These are phyloP conservation scores for Hermetia illucens DNA, from an alignment of 1,140 invertebrate genomes.

Conservation along the genomic window DNA sequence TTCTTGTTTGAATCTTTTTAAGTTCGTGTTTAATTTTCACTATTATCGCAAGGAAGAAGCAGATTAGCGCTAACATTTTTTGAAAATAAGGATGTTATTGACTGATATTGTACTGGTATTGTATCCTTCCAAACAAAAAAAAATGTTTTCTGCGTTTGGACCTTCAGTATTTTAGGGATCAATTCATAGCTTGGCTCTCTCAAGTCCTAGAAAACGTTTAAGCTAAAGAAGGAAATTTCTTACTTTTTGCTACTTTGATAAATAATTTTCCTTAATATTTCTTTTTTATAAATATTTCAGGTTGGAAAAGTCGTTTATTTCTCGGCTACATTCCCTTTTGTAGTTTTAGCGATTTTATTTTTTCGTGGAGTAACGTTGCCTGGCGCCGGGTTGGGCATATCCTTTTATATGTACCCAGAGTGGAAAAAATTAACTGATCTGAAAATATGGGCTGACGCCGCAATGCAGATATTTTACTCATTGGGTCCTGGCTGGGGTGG, in stretches of 20 bases:
- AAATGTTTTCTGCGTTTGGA: too few species aligned
- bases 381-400: constrained; percentile 59
- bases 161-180: too few species aligned
- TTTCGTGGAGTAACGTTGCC: constrained; percentile 57
- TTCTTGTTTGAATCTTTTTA: too few species aligned
- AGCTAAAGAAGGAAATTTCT: too few species aligned
- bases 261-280: neutral
- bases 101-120: too few species aligned
- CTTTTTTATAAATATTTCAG: constrained; percentile 7
- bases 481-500: constrained; percentile 80
- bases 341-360: constrained; percentile 59
- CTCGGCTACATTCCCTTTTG: constrained; percentile 72
- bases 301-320: constrained; percentile 64
- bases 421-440: constrained; percentile 55
- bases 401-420: constrained; percentile 70
- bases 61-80: too few species aligned
- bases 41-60: too few species aligned
- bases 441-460: constrained; percentile 82
- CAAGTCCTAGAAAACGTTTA: too few species aligned
- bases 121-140: too few species aligned
- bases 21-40: too few species aligned
- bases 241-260: constrained; percentile 6
- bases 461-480: constrained; percentile 82
- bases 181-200: too few species aligned
- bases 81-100: too few species aligned